Percentiles rank a stretch among this genome's conserved stretches.
phyloP scores from a whole-genome alignment of 2,888 invertebrate genomes.

The Eupithecia exiguata region DNA sequence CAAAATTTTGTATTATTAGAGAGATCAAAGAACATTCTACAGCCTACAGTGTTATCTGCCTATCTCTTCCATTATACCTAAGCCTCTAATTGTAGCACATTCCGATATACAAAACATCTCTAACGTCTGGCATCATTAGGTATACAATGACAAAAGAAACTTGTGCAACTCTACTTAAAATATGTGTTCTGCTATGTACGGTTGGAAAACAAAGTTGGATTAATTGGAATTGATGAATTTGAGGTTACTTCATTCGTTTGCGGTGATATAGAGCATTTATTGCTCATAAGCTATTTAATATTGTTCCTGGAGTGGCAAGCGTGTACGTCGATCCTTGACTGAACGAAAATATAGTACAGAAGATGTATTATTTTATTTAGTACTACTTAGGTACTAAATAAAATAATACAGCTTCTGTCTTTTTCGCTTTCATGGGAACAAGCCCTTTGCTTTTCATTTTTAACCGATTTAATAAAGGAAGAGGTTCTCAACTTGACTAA shows the following conservation, averaged over 20 bases:
- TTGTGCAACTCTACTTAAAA: constrained; percentile 78
- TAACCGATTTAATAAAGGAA: too few relatives aligned
- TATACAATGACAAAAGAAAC: constrained; percentile 81
- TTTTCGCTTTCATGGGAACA: too few relatives aligned
- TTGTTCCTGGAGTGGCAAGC: background rate
- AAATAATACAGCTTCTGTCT: too few relatives aligned
- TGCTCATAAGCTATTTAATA: too few relatives aligned
- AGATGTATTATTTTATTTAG: too few relatives aligned
- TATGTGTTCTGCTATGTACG: constrained; percentile 65
- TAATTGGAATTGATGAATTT: background rate
- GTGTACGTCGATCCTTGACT: background rate
- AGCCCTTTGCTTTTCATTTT: too few relatives aligned
- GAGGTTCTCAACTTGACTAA: too few relatives aligned
- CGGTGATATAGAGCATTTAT: background rate
- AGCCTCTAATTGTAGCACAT: constrained; percentile 36
- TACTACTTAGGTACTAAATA: too few relatives aligned
- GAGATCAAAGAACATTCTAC: background rate
- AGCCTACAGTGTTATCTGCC: background rate
- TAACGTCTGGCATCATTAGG: constrained; percentile 72
- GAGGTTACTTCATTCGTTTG: background rate
- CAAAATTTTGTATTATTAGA: too few relatives aligned
- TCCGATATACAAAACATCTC: constrained; percentile 77
- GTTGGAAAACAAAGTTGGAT: constrained; percentile 52
- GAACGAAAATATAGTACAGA: background rate
- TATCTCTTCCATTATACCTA: background rate